Evolutionary conservation across 2,113 vertebrate genomes (phyloP), one percentile per base, ranked within the genome.

Genomic region (Ceuthmochares aereus): DNA sequence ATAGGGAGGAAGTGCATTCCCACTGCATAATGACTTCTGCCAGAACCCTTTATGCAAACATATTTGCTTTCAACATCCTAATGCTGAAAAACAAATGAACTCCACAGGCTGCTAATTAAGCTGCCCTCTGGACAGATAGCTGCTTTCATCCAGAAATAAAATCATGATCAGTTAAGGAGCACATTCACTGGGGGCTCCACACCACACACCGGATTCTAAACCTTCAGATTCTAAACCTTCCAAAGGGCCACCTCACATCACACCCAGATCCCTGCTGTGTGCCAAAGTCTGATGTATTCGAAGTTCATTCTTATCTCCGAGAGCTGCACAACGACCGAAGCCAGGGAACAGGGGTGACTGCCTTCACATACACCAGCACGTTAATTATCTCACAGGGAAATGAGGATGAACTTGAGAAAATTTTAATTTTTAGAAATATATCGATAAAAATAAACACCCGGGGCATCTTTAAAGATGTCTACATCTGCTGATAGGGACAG

Each of bases 261-360:
- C 0, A 34, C 27, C 29, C 68, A 62, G 36, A 8, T 6, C 23
- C 19, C 32, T 17, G 13, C 42, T 3, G 30, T 13, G 7, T 9
- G 37, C 34, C 58, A 4, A 15, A 37, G 25, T 30, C 12, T 45
- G 54, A 16, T 2, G 0, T 19, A 12, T 6, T 55, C 23, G 0
- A 26, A 30, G 25, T 4, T 25, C 82, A 30, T 17, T 67, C 72
- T 52, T 59, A 63, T 19, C 56, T 42, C n/a, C 45, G 51, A 2
- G 1, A 69, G 32, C 67, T 79, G 42, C 51, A 93, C 56, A 36
- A 7, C 26, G 55, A 29, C n/a, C 47, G 40, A 43, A 75, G 85
- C 43, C 62, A 85, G 51, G 34, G 6, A 43, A 25, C 11, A 25
- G 9, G 23, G 36, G 27, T 0, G 5, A 63, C 9, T 10, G 29